Percentiles rank a stretch among this genome's conserved stretches.
These are phyloP conservation scores for Mylabris phalerata DNA, from an alignment of 1,140 invertebrate genomes.

Conservation along the genomic window DNA sequence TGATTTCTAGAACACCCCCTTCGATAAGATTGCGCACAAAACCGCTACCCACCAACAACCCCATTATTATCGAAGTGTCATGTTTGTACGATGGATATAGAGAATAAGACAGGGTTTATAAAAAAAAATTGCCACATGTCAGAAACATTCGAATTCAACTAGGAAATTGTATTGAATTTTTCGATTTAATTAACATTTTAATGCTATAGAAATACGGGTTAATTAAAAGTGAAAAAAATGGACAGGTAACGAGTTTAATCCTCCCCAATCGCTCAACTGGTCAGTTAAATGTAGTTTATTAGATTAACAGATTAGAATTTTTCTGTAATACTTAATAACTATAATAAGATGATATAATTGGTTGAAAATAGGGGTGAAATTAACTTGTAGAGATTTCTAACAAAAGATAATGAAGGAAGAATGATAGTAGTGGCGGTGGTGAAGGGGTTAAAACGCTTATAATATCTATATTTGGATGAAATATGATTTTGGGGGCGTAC, in stretches of 20 bases:
- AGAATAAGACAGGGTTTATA: not conserved
- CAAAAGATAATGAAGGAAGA: constrained; percentile 13
- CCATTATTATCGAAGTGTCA: constrained; percentile 18
- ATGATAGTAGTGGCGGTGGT: not conserved
- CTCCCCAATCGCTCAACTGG: not conserved
- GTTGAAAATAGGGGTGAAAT: constrained; percentile 1
- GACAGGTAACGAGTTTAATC: constrained; percentile 11
- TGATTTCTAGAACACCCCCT: constrained; percentile 10
- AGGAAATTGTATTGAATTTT: constrained; percentile 5
- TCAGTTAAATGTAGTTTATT: no score
- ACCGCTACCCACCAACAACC: constrained; percentile 8
- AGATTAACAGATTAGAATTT: no score
- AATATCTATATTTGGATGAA: not conserved
- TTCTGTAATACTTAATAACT: no score
- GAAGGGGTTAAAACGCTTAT: constrained; percentile 4
- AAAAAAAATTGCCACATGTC: constrained; percentile 10
- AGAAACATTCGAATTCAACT: constrained; percentile 14
- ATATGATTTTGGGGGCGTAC: constrained; percentile 12
- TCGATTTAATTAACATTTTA: not conserved
- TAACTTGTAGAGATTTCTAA: constrained; percentile 5
- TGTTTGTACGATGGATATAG: constrained; percentile 12
- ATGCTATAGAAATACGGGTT: no score
- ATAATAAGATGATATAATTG: no score
- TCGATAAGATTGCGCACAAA: constrained; percentile 7
- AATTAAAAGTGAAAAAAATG: no score